These are phyloP conservation scores for Platyscapa corneri DNA, from an alignment of 1,140 invertebrate genomes.

Conservation along the genomic window DNA sequence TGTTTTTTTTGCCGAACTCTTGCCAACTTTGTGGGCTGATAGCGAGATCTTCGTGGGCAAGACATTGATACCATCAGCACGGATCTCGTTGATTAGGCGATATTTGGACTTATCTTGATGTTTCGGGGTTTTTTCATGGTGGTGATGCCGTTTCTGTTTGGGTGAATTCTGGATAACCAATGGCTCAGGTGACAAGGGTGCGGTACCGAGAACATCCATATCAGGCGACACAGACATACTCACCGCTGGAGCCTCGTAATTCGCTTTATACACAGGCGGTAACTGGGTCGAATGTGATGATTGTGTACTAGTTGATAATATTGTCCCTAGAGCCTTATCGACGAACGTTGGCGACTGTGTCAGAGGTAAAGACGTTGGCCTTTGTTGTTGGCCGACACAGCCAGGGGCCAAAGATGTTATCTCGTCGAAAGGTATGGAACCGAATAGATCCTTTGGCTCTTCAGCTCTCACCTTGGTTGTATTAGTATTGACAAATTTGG, in stretches of 20 bases:
- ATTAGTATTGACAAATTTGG: slow-evolving; percentile 54
- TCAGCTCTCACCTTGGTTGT: background rate
- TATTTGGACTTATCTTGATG: slow-evolving; percentile 74
- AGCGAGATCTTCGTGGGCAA: slow-evolving; percentile 58
- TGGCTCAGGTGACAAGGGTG: slow-evolving; percentile 67
- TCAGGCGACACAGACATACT: slow-evolving; percentile 54
- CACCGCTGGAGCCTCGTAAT: slow-evolving; percentile 52
- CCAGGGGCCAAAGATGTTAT: slow-evolving; percentile 62
- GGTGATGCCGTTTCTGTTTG: slow-evolving; percentile 65
- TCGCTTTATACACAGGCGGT: slow-evolving; percentile 38
- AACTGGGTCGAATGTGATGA: slow-evolving; percentile 49
- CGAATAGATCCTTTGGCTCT: slow-evolving; percentile 77
- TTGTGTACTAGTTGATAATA: slow-evolving; percentile 57
- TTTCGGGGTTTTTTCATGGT: slow-evolving; percentile 68
- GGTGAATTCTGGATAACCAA: slow-evolving; percentile 59
- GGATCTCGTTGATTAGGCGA: slow-evolving; percentile 73
- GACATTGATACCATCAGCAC: slow-evolving; percentile 61
- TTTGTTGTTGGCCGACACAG: slow-evolving; percentile 58
- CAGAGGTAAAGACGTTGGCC: slow-evolving; percentile 66
- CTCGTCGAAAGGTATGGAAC: slow-evolving; percentile 77
- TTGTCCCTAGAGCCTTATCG: slow-evolving; percentile 57
- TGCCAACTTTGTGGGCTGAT: slow-evolving; percentile 58
- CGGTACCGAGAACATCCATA: slow-evolving; percentile 53
- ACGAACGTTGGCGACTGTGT: slow-evolving; percentile 63
- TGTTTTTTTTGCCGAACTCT: slow-evolving; percentile 61